A percentile compares a stretch with the other conserved stretches of the same genome.
These are phyloP conservation scores for Paralvinella palmiformis DNA, from an alignment of 1,140 invertebrate species.

Conservation along the genomic window DNA sequence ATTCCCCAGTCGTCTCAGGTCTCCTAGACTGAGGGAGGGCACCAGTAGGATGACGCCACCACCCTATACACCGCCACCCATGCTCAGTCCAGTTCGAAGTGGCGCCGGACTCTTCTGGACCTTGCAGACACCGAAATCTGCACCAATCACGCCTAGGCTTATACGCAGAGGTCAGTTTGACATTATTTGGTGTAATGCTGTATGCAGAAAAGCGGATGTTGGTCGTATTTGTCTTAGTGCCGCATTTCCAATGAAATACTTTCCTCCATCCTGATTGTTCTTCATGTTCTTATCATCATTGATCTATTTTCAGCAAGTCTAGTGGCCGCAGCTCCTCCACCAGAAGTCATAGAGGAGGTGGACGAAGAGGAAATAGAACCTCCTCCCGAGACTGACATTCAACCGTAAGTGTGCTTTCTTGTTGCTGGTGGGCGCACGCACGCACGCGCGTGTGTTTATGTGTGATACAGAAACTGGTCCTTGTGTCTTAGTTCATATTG, in stretches of 20 bases:
- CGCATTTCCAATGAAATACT: not conserved
- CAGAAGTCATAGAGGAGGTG: slow-evolving; percentile 15
- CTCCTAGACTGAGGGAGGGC: slow-evolving; percentile 52
- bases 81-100: slow-evolving; percentile 79
- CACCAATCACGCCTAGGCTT: slow-evolving; percentile 31
- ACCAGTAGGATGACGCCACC: slow-evolving; percentile 27
- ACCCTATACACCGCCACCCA: slow-evolving; percentile 82
- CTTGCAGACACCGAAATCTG: slow-evolving; percentile 40
- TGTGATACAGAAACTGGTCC: too few relatives aligned
- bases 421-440: not conserved
- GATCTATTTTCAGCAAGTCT: not conserved
- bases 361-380: slow-evolving; percentile 24
- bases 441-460: not conserved
- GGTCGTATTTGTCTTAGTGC: not conserved
- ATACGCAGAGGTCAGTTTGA: not conserved
- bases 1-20: slow-evolving; percentile 55
- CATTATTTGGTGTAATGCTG: too few relatives aligned
- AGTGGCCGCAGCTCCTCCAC: not conserved
- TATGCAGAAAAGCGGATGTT: too few relatives aligned
- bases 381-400: slow-evolving; percentile 43
- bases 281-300: not conserved
- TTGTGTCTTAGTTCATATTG: too few relatives aligned
- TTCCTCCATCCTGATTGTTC: not conserved
- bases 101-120: slow-evolving; percentile 76
- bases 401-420: slow-evolving; percentile 47